Evolutionary conservation across 2,888 invertebrate genomes (phyloP), one percentile per base, ranked within the genome.

Genomic region (Orthosia incerta): DNA sequence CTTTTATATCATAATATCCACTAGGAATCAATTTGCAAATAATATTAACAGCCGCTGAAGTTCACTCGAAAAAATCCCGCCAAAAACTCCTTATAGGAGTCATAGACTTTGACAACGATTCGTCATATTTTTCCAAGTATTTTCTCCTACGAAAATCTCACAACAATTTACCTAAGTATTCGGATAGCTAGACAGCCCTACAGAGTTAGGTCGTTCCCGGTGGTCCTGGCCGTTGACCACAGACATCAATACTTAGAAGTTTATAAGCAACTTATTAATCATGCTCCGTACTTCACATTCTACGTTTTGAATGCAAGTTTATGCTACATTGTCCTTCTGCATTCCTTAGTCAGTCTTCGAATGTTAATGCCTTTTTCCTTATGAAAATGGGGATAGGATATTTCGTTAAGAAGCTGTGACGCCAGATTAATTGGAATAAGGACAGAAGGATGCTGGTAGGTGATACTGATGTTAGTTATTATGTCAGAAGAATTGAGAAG

Each of bases 221-320:
- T 84, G 86, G 86, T 86, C 85, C 5, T 26, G 53, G 16, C 39
- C 56, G 53, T 23, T 64, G 74, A 82, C 86, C 86, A 71, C 86
- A 79, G 65, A 55, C 70, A 71, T 59, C 62, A 79, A 75, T 75
- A 72, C 73, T 72, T 39, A 9, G 39, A 39, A 39, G 7, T 39
- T 39, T 26, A 76, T 71, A 77, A 80, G 76, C 71, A 70, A 72
- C 71, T 72, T 86, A 83, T 85, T 86, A 81, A 85, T 86, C 87
- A 83, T 76, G 20, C 51, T 56, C 59, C 39, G 78, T 70, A 82
- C 74, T 76, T 79, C 71, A 77, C 76, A 63, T 64, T 67, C 23
- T 71, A 69, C 83, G 61, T 56, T 77, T 55, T 71, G 51, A 61
- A 72, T 57, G 20, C 70, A 48, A 57, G 60, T 86, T 86, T 83